Base-by-base conservation (phyloP, 2,888 invertebrate genomes). In the Dicycla oo region DNA sequence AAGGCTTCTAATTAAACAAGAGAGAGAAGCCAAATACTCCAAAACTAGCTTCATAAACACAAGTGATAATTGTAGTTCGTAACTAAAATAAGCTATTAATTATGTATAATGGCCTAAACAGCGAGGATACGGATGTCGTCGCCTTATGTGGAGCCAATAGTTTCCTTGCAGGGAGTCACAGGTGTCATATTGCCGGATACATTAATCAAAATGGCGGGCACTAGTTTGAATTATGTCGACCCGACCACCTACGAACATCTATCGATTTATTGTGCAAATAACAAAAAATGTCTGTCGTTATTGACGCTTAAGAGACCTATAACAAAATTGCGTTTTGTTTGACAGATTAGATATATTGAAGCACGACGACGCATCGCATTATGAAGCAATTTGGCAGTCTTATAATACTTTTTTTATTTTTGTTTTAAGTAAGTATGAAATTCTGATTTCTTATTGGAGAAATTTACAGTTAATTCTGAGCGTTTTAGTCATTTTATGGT, bases 131-230 rank as follows among this genome's bases (percentile, higher is more conserved):
- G 83, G 79, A 82, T 79, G 84, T 84, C 77, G 67, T 58, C 77
- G 53, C 83, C 81, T 78, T 83, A 76, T 70, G 74, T 74, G 79
- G 75, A 72, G 66, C 81, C 81, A 85, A 88, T 83, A 82, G 83
- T 75, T 83, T 81, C 86, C 85, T 85, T 84, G 85, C 78, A 80
- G 58, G 86, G 82, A 77, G 70, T 71, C 82, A 81, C 87, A 87
- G 86, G 88, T 88, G 90, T 88, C 86, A 78, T 73, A 85, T 86
- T 85, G 84, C 87, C 87, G 89, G 88, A 89, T 79, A 86, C 88
- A 91, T 91, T 89, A 87, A 88, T 91, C 90, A 91, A 78, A 75
- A 54, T 60, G 69, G 69, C 72, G 78, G 81, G 80, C 69, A 78
- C 76, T 75, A 73, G 76, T 76, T 78, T 84, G 73, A 85, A 69